Evolutionary conservation across 2,797 vertebrate genomes (phyloP).

Genomic region (Carapus acus): DNA sequence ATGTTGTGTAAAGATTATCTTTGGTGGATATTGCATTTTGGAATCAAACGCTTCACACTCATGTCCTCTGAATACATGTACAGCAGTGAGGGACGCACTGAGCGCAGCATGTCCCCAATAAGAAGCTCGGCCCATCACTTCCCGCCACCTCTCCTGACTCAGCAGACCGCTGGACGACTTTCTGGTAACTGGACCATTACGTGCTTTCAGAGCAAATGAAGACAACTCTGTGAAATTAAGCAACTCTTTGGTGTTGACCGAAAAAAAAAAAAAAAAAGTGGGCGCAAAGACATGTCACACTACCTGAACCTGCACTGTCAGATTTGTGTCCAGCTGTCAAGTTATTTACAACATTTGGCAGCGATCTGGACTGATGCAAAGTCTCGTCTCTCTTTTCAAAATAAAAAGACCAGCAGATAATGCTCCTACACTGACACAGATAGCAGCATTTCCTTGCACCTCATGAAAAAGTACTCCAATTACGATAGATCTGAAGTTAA

Average conservation of each 20-base stretch:
- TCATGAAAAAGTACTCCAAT: slow-evolving; percentile 61
- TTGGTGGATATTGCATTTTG: slow-evolving; percentile 32
- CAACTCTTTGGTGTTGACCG: slow-evolving; percentile 71
- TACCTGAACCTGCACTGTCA: slow-evolving; percentile 73
- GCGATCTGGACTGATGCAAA: slow-evolving; percentile 69
- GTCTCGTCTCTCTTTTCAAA: slow-evolving; percentile 46
- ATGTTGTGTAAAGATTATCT: slow-evolving; percentile 6
- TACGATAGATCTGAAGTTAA: slow-evolving; percentile 46
- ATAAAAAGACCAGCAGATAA: slow-evolving; percentile 57
- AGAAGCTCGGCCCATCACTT: slow-evolving; percentile 26
- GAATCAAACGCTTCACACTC: slow-evolving; percentile 43
- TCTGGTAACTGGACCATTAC: slow-evolving; percentile 15
- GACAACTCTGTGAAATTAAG: slow-evolving; percentile 64
- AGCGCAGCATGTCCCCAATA: slow-evolving; percentile 16
- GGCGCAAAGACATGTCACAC: slow-evolving; percentile 47
- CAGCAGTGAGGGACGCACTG: slow-evolving; percentile 33
- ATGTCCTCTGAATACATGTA: slow-evolving; percentile 21
- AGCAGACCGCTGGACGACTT: slow-evolving; percentile 13
- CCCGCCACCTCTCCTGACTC: slow-evolving; percentile 11
- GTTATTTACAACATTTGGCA: slow-evolving; percentile 81
- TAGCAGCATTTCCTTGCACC: slow-evolving; percentile 80
- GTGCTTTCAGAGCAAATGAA: slow-evolving; percentile 43
- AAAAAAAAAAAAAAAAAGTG: slow-evolving; percentile 68
- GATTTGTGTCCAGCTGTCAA: slow-evolving; percentile 76
- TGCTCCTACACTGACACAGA: slow-evolving; percentile 70